phyloP scores from a whole-genome alignment of 2,113 vertebrate species.

The Climacteris rufus region DNA sequence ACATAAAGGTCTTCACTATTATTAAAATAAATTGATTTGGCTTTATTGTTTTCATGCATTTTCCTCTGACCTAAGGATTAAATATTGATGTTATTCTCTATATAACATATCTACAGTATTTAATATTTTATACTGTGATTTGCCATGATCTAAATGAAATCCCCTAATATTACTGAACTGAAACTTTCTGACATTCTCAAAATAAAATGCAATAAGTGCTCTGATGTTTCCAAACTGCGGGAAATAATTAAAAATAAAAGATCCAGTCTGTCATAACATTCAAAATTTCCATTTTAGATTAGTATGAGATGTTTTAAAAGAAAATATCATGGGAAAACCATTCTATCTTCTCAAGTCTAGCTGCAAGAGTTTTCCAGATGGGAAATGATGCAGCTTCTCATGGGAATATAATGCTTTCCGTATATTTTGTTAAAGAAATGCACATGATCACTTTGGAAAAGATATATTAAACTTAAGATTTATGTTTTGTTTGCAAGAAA shows the following conservation, averaged over 20 bases:
- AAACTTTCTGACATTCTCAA: neutral
- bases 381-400: neutral
- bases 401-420: neutral
- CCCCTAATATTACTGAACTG: neutral
- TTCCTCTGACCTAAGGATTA: conserved; percentile 14
- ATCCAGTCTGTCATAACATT: neutral
- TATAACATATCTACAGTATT: neutral
- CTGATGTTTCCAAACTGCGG: neutral
- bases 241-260: neutral
- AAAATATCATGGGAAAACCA: neutral
- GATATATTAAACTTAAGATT: neutral
- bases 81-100: conserved; percentile 28
- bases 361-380: conserved; percentile 29
- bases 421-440: neutral
- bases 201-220: neutral
- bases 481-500: neutral
- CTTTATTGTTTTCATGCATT: conserved; percentile 22
- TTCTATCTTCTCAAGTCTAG: neutral
- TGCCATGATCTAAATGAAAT: conserved; percentile 24
- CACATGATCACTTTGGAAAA: neutral
- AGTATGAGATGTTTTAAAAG: neutral
- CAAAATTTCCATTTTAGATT: neutral
- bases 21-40: conserved; percentile 7
- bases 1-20: neutral
- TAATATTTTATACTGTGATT: conserved; percentile 45